Base-by-base conservation (phyloP, 2,797 vertebrate genomes). In the Jordanella pulchra region DNA sequence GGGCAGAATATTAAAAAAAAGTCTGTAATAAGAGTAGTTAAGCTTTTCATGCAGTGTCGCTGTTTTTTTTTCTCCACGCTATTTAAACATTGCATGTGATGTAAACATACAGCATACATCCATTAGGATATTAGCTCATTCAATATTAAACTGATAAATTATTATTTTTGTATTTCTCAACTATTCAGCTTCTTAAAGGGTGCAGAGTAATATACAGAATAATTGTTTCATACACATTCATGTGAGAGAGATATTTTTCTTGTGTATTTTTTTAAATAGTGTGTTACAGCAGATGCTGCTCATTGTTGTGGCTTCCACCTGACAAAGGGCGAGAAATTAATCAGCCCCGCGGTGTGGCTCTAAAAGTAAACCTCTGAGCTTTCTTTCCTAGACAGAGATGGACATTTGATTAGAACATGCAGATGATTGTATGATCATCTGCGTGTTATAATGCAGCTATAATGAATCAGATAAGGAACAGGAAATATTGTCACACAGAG, bases 361-460 rank as follows among this genome's bases (percentile, higher is more conserved):
- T 81, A 86, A 86, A 88, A 89, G 89, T 88, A 90, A 70, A 73
- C 63, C 66, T 39, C 13, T 45, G 55, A 44, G 30, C 28, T 69
- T 76, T 77, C 42, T 61, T 79, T 80, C 69, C 45, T 67, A 10
- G 66, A 73, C 23, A 4, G 64, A 53, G 23, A 50, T 42, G 55
- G 58, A 68, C 65, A 65, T 68, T 67, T 80, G 60, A 63, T 35
- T 15, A 18, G 30, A 55, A 48, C 71, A n/a, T 65, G 65, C 72
- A 32, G 12, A 42, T 1, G 9, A 3, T 28, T 67, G 32, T 70
- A 35, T 76, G n/a, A n/a, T n/a, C n/a, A n/a, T n/a, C n/a, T n/a
- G n/a, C n/a, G n/a, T n/a, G n/a, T n/a, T n/a, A n/a, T n/a, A n/a
- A n/a, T n/a, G n/a, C n/a, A n/a, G n/a, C n/a, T n/a, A n/a, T n/a